Evolutionary conservation across 2,888 invertebrate species (phyloP).

Genomic region (Ophion ventricosus): DNA sequence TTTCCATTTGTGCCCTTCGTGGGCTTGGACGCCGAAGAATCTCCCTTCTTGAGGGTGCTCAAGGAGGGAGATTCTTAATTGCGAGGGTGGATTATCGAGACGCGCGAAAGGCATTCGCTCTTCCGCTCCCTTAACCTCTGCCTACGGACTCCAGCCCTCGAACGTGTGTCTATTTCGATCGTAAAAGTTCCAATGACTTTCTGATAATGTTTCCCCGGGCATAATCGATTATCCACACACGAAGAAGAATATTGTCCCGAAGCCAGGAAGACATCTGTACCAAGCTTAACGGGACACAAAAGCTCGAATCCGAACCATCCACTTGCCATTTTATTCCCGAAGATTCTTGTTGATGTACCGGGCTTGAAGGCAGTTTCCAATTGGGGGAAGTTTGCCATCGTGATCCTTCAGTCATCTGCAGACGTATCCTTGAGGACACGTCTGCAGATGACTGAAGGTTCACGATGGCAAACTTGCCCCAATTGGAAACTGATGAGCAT

Average conservation of each 20-base stretch:
- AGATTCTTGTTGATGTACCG: neutral
- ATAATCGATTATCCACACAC: constrained; percentile 49
- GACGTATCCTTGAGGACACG: constrained; percentile 11
- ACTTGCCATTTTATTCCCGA: constrained; percentile 25
- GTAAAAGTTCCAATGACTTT: constrained; percentile 69
- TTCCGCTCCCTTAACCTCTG: constrained; percentile 13
- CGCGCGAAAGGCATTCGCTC: constrained; percentile 43
- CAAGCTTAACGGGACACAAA: constrained; percentile 32
- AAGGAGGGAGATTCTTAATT: constrained; percentile 64
- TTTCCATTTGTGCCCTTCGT: constrained; percentile 33
- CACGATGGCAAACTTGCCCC: no score
- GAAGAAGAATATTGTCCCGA: constrained; percentile 25
- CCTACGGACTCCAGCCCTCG: neutral
- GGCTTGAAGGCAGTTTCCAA: constrained; percentile 24
- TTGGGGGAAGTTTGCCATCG: constrained; percentile 2
- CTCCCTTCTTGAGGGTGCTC: no score
- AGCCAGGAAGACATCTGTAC: constrained; percentile 41
- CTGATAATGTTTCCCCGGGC: constrained; percentile 62
- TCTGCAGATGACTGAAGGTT: no score
- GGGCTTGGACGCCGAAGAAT: constrained; percentile 29
- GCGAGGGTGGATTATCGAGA: constrained; percentile 63
- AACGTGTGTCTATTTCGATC: constrained; percentile 55
- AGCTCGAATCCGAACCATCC: constrained; percentile 22
- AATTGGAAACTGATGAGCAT: no score
- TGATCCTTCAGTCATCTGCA: neutral